Base-by-base conservation (phyloP, 1,140 invertebrate genomes). In the Drosophila ohnishii region DNA sequence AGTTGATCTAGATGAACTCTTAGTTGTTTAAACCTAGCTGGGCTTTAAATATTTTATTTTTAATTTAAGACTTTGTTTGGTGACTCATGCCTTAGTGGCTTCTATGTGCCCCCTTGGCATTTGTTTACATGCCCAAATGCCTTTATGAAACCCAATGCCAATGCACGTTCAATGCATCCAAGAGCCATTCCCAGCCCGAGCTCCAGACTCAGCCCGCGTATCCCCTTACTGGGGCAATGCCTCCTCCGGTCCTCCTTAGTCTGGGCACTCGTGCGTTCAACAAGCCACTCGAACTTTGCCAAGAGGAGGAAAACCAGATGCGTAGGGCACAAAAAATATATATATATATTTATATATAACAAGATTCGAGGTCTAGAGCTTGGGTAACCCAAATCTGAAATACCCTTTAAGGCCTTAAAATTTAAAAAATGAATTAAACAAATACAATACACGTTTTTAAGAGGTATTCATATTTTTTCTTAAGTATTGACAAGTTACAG, bases 221-320 rank as follows among this genome's bases (percentile, higher is more conserved):
- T 55, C 51, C 51, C 51, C 51, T 55, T 55, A 37, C 51, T 55
- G 51, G 51, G 19, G 51, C 51, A 34, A 55, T 55, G 51, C 51
- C 51, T 55, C 47, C 34, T 35, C 28, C 19, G 28, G 19, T 22
- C 3, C 37, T 40, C 22, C 39, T 19, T 35, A 3, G 60, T 45
- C 58, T 53, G 61, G 40, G 63, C 74, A 85, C 81, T 78, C 74
- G 76, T 84, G 80, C 81, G 81, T 74, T 85, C 69, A 81, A 81
- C 74, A 63, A 81, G 63, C 67, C 76, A 70, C 78, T 85, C 64
- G 81, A 80, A 77, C 66, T 73, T 57, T 57, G 56, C 22, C 51
- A 63, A 61, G 50, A 51, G 25, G 10, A 45, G 37, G 30, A 61
- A 55, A 55, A 55, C 25, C 30, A 71, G 35, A 71, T 69, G 65